phyloP scores from a whole-genome alignment of 2,113 vertebrate genomes.

The Serinus canaria region DNA sequence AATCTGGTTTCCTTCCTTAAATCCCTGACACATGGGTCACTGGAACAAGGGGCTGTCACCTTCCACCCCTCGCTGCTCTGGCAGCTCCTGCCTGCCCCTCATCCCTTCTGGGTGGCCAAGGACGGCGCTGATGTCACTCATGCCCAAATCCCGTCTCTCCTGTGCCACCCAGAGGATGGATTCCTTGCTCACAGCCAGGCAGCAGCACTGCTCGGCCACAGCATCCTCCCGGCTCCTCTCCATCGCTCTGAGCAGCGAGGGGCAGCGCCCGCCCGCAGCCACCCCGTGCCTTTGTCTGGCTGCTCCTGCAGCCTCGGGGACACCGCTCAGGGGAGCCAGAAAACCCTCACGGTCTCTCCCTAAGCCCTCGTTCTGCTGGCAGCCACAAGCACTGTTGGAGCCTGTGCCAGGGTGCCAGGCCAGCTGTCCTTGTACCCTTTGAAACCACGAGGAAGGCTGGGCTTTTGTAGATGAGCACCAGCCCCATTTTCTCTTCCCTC shows the following conservation, averaged over 20 bases:
- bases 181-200: neutral
- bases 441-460: neutral
- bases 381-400: neutral
- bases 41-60: neutral
- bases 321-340: neutral
- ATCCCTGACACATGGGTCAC: neutral
- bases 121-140: neutral
- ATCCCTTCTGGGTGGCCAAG: neutral
- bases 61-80: neutral
- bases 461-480: neutral
- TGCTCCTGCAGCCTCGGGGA: neutral
- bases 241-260: rapidly evolving
- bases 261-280: neutral
- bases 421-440: neutral
- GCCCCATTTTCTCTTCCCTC: neutral
- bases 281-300: rapidly evolving
- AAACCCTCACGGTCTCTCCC: neutral
- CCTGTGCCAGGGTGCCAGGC: neutral
- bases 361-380: neutral
- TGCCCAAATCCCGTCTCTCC: neutral
- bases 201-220: neutral
- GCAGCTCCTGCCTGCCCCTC: neutral
- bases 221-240: neutral
- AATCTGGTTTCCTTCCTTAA: conserved; percentile 24
- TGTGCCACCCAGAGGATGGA: neutral